Evolutionary conservation across 2,888 invertebrate species (phyloP).

Genomic region (Drosophila macrothrix): DNA sequence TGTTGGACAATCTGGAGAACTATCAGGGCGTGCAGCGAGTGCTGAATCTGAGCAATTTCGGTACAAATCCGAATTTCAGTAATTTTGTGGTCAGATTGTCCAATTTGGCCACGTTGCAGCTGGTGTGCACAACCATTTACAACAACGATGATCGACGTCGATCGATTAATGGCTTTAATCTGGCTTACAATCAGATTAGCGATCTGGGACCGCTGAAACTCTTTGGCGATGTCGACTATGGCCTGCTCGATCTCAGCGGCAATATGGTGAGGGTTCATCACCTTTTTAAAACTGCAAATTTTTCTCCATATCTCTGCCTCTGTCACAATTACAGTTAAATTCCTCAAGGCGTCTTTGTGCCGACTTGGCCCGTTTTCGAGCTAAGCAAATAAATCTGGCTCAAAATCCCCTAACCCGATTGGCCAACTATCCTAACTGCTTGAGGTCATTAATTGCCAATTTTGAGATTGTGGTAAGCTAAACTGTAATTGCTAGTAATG

Average conservation of each 20-base stretch:
- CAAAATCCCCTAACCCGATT: slow-evolving; percentile 77
- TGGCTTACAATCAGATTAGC: slow-evolving; percentile 73
- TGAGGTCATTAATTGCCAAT: slow-evolving; percentile 72
- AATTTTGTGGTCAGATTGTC: slow-evolving; percentile 73
- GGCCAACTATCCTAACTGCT: slow-evolving; percentile 76
- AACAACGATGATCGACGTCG: slow-evolving; percentile 78
- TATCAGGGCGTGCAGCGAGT: slow-evolving; percentile 64
- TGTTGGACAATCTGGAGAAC: slow-evolving; percentile 65
- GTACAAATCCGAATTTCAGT: slow-evolving; percentile 56
- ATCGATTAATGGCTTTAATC: slow-evolving; percentile 72
- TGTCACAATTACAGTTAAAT: slow-evolving; percentile 46
- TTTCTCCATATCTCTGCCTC: background rate
- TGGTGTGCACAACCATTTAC: slow-evolving; percentile 73
- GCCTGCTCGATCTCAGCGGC: slow-evolving; percentile 72
- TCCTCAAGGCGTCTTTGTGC: slow-evolving; percentile 72
- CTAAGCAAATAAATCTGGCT: slow-evolving; percentile 68
- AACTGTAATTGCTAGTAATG: background rate
- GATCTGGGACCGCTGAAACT: slow-evolving; percentile 71
- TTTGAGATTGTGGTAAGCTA: slow-evolving; percentile 72
- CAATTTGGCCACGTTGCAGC: slow-evolving; percentile 73
- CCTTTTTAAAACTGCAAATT: background rate
- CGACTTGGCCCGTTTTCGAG: slow-evolving; percentile 72
- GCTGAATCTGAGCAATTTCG: slow-evolving; percentile 77
- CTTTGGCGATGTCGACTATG: slow-evolving; percentile 74
- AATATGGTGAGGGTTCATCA: slow-evolving; percentile 65